Percentiles rank a stretch among this genome's conserved stretches.
Conservation (phyloP, 1,140 invertebrate genomes). For the Proctacanthus coquilletti region DNA sequence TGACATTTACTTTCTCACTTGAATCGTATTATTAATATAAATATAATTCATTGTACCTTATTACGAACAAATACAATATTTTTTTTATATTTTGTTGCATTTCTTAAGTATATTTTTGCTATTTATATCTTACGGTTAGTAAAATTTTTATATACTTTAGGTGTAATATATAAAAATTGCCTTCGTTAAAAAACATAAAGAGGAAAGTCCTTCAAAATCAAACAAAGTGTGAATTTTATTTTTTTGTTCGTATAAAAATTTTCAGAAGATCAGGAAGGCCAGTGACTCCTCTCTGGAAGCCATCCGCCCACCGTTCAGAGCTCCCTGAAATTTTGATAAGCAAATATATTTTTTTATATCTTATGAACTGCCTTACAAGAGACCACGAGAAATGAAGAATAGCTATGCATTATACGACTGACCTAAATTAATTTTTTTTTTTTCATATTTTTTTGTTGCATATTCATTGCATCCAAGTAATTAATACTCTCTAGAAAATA, state of each 20-base stretch:
- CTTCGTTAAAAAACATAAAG: background rate
- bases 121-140: background rate
- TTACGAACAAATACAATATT: slow-evolving; percentile 1
- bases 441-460: too few species aligned
- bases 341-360: too few species aligned
- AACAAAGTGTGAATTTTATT: background rate
- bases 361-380: too few species aligned
- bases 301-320: too few species aligned
- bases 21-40: background rate
- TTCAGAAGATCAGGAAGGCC: background rate
- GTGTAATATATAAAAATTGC: background rate
- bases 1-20: background rate
- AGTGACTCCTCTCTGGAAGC: too few species aligned
- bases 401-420: too few species aligned
- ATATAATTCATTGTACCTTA: slow-evolving; percentile 4
- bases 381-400: too few species aligned
- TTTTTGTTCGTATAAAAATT: background rate
- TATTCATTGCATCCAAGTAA: too few species aligned
- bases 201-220: background rate
- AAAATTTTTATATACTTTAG: background rate
- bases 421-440: too few species aligned
- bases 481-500: too few species aligned
- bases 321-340: too few species aligned
- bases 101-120: background rate
- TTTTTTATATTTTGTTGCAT: background rate